phyloP scores from a whole-genome alignment of 2,797 vertebrate genomes.

The Lacerta agilis region DNA sequence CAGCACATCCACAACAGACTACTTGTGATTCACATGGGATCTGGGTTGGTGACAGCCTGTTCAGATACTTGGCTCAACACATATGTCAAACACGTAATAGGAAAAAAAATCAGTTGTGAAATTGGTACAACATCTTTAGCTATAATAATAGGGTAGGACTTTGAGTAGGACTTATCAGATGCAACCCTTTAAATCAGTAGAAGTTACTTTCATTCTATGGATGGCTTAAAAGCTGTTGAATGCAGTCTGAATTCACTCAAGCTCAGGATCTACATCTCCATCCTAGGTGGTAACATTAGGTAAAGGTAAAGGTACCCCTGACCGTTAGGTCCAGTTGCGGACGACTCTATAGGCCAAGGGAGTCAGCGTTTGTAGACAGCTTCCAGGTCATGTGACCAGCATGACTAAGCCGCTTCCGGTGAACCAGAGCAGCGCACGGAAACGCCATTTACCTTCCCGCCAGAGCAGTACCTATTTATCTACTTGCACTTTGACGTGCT shows the following conservation, averaged over 20 bases:
- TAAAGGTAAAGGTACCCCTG: too few relatives aligned
- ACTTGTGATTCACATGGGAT: background rate
- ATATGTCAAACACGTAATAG: background rate
- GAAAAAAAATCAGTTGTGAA: background rate
- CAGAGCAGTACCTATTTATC: too few relatives aligned
- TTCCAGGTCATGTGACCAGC: too few relatives aligned
- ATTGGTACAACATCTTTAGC: background rate
- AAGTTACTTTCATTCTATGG: too few relatives aligned
- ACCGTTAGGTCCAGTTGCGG: too few relatives aligned
- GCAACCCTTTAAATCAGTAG: background rate
- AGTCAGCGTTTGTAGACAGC: too few relatives aligned
- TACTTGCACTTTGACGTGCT: too few relatives aligned
- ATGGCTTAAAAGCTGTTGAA: background rate
- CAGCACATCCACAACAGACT: background rate
- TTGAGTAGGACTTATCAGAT: background rate
- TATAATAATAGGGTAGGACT: too few relatives aligned
- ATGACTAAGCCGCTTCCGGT: too few relatives aligned
- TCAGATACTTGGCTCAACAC: background rate
- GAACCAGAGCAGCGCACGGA: too few relatives aligned
- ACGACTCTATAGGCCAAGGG: too few relatives aligned
- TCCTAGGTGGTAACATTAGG: background rate
- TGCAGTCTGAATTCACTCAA: background rate
- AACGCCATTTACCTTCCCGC: too few relatives aligned
- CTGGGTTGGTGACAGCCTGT: background rate
- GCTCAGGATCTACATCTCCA: background rate